Evolutionary conservation across 2,797 vertebrate genomes (phyloP).

Genomic region (Urosaurus nigricauda): DNA sequence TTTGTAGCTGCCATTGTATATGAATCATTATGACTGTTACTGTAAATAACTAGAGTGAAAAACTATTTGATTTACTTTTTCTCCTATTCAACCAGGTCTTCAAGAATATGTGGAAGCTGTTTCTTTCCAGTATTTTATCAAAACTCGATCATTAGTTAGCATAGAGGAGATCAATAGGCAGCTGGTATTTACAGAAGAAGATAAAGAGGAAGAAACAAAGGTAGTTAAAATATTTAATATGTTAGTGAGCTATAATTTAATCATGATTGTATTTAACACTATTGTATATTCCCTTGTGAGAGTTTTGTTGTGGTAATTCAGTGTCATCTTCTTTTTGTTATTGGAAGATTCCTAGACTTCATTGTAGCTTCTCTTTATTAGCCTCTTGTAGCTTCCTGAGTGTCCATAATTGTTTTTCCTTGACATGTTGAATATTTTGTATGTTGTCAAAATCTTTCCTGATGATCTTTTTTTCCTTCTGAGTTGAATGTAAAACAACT

Average conservation of each 20-base stretch:
- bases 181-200: constrained; percentile 86
- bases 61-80: constrained; percentile 32
- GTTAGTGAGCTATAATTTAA: not conserved
- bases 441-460: not conserved
- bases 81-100: constrained; percentile 83
- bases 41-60: constrained; percentile 17
- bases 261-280: not conserved
- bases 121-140: constrained; percentile 96
- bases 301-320: too few species aligned
- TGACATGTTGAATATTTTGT: not conserved
- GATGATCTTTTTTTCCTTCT: not conserved
- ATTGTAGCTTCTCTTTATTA: not conserved
- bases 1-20: constrained; percentile 30
- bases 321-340: too few species aligned
- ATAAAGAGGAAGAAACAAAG: constrained; percentile 78
- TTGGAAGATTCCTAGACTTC: not conserved
- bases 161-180: constrained; percentile 94
- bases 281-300: not conserved
- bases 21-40: constrained; percentile 8
- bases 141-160: constrained; percentile 91
- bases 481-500: not conserved
- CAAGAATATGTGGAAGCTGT: constrained; percentile 97
- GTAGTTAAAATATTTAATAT: constrained; percentile 67
- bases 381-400: not conserved
- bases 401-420: not conserved